Percentiles rank a stretch among this genome's conserved stretches.
Evolutionary conservation across 2,888 invertebrate species (phyloP).

Genomic region (Trypoxylon attenuatum): DNA sequence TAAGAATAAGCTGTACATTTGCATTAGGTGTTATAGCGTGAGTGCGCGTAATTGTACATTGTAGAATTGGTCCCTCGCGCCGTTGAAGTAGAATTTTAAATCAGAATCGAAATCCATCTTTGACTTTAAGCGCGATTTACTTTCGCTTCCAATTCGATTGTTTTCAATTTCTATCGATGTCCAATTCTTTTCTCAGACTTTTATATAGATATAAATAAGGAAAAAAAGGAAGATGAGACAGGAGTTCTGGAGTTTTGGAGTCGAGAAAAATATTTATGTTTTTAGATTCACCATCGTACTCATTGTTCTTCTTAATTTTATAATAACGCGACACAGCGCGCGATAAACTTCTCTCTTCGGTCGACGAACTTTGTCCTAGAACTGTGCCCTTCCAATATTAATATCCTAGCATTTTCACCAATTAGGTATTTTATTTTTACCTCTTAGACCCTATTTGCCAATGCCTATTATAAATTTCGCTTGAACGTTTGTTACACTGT

Average conservation of each 20-base stretch:
- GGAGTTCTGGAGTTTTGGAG: too few relatives aligned
- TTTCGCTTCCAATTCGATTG: too few relatives aligned
- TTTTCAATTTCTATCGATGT: too few relatives aligned
- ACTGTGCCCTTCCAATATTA: slow-evolving; percentile 3
- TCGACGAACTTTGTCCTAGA: neutral
- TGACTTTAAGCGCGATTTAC: too few relatives aligned
- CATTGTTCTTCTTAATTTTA: neutral
- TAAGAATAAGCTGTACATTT: slow-evolving; percentile 37
- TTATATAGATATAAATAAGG: too few relatives aligned
- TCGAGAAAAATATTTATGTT: neutral
- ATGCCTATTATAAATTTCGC: slow-evolving; percentile 45
- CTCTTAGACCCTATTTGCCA: slow-evolving; percentile 36
- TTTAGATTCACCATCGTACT: neutral
- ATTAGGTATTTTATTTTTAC: slow-evolving; percentile 40
- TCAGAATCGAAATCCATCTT: too few relatives aligned
- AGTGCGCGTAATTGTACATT: slow-evolving; percentile 32
- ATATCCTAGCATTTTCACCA: slow-evolving; percentile 22
- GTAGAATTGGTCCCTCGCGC: slow-evolving; percentile 18
- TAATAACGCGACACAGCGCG: too few relatives aligned
- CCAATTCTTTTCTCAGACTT: too few relatives aligned
- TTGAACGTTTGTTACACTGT: slow-evolving; percentile 51
- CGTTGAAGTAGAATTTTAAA: too few relatives aligned
- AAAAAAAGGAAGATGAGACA: too few relatives aligned
- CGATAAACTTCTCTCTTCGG: neutral
- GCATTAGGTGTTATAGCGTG: too few relatives aligned